phyloP scores from a whole-genome alignment of 2,797 vertebrate species.

The Enteromius argenteus region DNA sequence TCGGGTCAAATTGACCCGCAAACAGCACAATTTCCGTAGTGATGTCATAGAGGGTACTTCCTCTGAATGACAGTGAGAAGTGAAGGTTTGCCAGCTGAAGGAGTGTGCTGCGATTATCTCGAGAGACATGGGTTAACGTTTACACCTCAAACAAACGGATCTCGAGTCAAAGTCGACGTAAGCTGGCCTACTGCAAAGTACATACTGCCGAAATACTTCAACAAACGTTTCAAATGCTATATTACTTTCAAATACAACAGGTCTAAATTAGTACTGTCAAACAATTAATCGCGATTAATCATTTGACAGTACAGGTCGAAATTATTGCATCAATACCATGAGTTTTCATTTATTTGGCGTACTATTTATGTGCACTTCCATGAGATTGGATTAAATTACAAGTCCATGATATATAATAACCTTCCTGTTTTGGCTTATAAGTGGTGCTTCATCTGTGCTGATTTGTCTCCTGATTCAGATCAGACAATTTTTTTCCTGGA shows the following conservation, averaged over 20 bases:
- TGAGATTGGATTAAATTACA: background rate
- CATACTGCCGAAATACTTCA: background rate
- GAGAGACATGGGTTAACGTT: background rate
- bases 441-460: background rate
- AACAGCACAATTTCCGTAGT: background rate
- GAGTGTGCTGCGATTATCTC: background rate
- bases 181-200: background rate
- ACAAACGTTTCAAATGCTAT: background rate
- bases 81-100: background rate
- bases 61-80: background rate
- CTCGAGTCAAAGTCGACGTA: background rate
- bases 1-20: background rate
- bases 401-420: background rate
- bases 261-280: background rate
- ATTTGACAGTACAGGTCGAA: too few relatives aligned
- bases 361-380: too few relatives aligned
- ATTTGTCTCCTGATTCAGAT: background rate
- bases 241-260: background rate
- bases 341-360: too few relatives aligned
- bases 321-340: too few relatives aligned
- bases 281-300: too few relatives aligned
- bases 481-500: background rate
- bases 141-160: background rate
- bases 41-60: background rate
- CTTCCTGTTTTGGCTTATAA: background rate